phyloP scores from a whole-genome alignment of 1,140 invertebrate genomes.

The Drosophila repletoides region DNA sequence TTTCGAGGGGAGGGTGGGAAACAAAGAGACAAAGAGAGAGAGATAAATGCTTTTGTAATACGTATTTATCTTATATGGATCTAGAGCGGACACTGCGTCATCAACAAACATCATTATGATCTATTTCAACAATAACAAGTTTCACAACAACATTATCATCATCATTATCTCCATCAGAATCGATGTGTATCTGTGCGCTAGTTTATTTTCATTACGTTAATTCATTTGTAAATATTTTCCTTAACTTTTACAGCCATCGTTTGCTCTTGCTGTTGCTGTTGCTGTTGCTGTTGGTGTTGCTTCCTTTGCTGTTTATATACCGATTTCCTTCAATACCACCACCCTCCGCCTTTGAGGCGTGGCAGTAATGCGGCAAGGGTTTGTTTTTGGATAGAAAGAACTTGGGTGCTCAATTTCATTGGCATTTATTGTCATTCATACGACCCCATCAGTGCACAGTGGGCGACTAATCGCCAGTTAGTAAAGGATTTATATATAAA shows the following conservation, averaged over 20 bases:
- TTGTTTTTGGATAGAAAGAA: slow-evolving; percentile 23
- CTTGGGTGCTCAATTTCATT: slow-evolving; percentile 58
- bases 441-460: slow-evolving; percentile 48
- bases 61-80: slow-evolving; percentile 49
- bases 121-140: neutral
- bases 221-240: slow-evolving; percentile 77
- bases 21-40: neutral
- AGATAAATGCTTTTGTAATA: slow-evolving; percentile 40
- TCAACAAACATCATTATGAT: slow-evolving; percentile 23
- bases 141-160: slow-evolving; percentile 11
- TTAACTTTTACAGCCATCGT: slow-evolving; percentile 57
- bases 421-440: slow-evolving; percentile 63
- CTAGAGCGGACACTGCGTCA: slow-evolving; percentile 39
- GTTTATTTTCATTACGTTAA: slow-evolving; percentile 78
- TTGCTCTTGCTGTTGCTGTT: slow-evolving; percentile 14
- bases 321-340: slow-evolving; percentile 49
- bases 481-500: slow-evolving; percentile 18
- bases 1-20: too few species aligned
- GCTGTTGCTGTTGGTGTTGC: slow-evolving; percentile 6
- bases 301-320: slow-evolving; percentile 57
- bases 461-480: slow-evolving; percentile 42
- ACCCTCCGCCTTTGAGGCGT: neutral
- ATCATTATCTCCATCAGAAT: slow-evolving; percentile 25
- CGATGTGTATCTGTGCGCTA: slow-evolving; percentile 52
- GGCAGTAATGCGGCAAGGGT: slow-evolving; percentile 17